phyloP scores from a whole-genome alignment of 2,797 vertebrate species.

The Myotis findleyi region DNA sequence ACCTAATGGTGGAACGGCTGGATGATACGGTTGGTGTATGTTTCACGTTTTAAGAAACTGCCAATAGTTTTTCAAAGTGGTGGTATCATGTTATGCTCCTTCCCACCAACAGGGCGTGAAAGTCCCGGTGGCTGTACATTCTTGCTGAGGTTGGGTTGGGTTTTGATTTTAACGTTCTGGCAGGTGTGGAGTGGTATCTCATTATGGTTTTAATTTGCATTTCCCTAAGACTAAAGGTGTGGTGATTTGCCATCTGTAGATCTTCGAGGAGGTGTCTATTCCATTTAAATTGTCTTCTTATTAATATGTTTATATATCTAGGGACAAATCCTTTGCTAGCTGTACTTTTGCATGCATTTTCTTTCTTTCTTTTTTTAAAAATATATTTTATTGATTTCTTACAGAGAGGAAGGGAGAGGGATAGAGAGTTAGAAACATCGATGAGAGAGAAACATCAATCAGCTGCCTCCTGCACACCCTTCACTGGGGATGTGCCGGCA shows the following conservation, averaged over 20 bases:
- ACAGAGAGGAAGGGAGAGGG: no score
- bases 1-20: not conserved
- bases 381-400: no score
- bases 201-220: not conserved
- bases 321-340: not conserved
- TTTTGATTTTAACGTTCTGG: not conserved
- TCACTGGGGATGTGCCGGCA: no score
- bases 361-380: no score
- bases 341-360: not conserved
- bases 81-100: not conserved
- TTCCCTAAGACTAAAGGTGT: not conserved
- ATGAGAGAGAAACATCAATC: no score
- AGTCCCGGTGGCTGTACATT: not conserved
- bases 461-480: no score
- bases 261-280: not conserved
- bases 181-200: not conserved
- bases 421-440: no score
- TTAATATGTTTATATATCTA: not conserved
- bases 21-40: no score
- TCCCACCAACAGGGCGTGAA: not conserved
- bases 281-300: not conserved
- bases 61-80: not conserved
- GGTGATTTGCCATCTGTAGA: not conserved
- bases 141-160: not conserved
- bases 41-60: not conserved